A percentile compares a stretch with the other conserved stretches of the same genome.
Evolutionary conservation across 2,113 vertebrate genomes (phyloP).

Genomic region (Siphamia tubifer): DNA sequence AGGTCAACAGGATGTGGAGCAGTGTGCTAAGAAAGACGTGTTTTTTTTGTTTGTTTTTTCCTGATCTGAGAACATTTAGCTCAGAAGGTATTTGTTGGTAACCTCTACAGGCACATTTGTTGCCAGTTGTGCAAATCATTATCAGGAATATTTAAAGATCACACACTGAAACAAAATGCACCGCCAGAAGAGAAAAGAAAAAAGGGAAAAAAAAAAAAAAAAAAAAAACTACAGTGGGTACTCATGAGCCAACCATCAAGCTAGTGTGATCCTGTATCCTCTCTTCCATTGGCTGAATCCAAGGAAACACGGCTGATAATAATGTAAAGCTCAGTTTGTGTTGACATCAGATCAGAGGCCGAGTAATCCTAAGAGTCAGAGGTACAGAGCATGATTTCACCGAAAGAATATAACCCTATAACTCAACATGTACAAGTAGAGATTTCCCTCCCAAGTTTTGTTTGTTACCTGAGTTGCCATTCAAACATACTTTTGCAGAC

Average conservation of each 20-base stretch:
- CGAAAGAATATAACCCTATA: constrained; percentile 8
- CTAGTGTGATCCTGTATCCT: constrained; percentile 4
- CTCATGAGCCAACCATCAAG: neutral
- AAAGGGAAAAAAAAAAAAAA: neutral
- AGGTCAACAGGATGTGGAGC: constrained; percentile 19
- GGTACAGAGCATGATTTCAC: constrained; percentile 1
- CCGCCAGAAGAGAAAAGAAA: neutral
- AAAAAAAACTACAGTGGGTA: neutral
- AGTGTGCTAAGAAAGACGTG: neutral
- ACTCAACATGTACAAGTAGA: constrained; percentile 10
- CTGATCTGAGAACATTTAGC: constrained; percentile 25
- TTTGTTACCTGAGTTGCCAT: constrained; percentile 74
- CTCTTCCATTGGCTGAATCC: neutral
- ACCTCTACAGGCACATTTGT: constrained; percentile 32
- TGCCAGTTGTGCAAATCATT: constrained; percentile 52
- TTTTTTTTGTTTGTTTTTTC: too few species aligned
- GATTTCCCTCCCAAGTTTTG: constrained; percentile 31
- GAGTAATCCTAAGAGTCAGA: neutral
- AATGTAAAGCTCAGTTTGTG: constrained; percentile 4
- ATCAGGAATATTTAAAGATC: constrained; percentile 15
- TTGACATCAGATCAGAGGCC: constrained; percentile 22
- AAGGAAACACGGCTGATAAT: neutral
- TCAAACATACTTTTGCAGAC: constrained; percentile 60
- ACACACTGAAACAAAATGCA: neutral
- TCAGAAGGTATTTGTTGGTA: constrained; percentile 3